A percentile compares a stretch with the other conserved stretches of the same genome.
phyloP scores from a whole-genome alignment of 2,888 invertebrate genomes.

The Tenthredo livida region DNA sequence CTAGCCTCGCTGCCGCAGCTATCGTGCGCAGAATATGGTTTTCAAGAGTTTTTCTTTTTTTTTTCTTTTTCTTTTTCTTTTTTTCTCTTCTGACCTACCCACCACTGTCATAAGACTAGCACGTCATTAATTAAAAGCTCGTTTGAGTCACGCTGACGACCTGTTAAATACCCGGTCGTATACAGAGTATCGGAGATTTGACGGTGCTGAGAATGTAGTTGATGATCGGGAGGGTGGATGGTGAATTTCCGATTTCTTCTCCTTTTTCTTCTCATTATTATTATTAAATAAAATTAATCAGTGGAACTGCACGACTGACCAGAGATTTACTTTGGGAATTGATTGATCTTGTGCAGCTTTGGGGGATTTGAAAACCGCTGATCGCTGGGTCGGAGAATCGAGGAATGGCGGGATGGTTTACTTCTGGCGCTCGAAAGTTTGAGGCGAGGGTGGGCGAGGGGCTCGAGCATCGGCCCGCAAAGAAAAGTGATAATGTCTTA shows the following conservation, averaged over 20 bases:
- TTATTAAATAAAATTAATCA: constrained; percentile 17
- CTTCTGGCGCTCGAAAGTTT: constrained; percentile 46
- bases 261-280: not conserved
- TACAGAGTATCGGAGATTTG: not conserved
- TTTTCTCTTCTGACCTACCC: constrained; percentile 37
- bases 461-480: constrained; percentile 74
- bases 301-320: constrained; percentile 30
- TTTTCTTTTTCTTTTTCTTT: not conserved
- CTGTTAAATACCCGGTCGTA: not conserved
- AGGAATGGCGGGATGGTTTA: constrained; percentile 36
- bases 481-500: constrained; percentile 86
- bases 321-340: not conserved
- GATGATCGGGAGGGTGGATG: not conserved
- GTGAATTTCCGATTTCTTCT: not conserved
- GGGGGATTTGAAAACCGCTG: constrained; percentile 45
- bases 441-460: constrained; percentile 46
- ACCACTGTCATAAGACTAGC: constrained; percentile 53
- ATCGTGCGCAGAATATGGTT: constrained; percentile 51
- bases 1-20: constrained; percentile 29
- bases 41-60: constrained; percentile 37
- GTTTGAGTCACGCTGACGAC: constrained; percentile 41
- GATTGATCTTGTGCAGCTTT: constrained; percentile 39
- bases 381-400: constrained; percentile 37
- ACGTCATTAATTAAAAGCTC: constrained; percentile 56
- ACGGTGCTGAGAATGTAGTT: not conserved